Percentiles rank a stretch among this genome's conserved stretches.
These are phyloP conservation scores for Neogale vison DNA, from an alignment of 2,113 vertebrate species.

Conservation along the genomic window DNA sequence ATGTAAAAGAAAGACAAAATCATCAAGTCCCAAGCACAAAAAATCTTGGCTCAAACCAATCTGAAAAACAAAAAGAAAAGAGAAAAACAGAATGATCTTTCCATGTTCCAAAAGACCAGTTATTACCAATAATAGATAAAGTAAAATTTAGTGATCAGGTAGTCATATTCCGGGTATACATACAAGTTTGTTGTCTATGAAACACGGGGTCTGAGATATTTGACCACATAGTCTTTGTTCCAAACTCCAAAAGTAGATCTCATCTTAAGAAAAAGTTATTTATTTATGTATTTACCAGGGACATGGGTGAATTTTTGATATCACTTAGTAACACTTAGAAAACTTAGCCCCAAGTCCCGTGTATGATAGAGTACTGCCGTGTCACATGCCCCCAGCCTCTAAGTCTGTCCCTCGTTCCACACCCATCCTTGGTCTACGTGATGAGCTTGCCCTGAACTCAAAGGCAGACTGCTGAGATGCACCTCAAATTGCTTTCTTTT, in stretches of 20 bases:
- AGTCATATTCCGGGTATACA: background rate
- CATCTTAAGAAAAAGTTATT: background rate
- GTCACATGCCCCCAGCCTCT: accelerated
- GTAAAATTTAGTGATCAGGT: background rate
- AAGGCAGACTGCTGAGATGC: background rate
- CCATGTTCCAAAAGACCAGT: background rate
- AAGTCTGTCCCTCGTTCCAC: background rate
- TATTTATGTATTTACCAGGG: background rate
- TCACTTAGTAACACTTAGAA: background rate
- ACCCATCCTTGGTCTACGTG: background rate
- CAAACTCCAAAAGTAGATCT: background rate
- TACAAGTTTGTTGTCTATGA: too few species aligned
- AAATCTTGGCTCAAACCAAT: background rate
- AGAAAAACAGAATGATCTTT: background rate
- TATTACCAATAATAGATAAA: background rate
- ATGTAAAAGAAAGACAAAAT: background rate
- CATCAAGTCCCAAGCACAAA: background rate
- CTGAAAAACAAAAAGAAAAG: background rate
- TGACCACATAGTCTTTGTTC: background rate
- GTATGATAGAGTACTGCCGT: accelerated
- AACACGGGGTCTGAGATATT: background rate
- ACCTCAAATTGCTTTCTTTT: background rate
- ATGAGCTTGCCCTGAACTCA: accelerated
- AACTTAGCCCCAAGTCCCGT: background rate
- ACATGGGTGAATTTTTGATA: background rate